These are phyloP conservation scores for Linepithema humile DNA, from an alignment of 1,140 invertebrate species.

Conservation along the genomic window DNA sequence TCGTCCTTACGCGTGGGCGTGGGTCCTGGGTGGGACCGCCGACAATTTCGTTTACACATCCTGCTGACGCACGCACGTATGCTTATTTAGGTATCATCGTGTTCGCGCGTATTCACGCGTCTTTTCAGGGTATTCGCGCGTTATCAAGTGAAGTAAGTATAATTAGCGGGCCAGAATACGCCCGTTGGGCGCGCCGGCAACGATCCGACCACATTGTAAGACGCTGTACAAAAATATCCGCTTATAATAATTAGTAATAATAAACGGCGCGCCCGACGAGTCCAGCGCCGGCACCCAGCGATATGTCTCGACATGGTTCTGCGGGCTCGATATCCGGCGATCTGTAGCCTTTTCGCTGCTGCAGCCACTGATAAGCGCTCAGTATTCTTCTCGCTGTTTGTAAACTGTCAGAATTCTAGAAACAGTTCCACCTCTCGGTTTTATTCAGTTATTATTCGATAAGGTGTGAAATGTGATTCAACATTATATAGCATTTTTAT, in stretches of 20 bases:
- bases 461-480: neutral
- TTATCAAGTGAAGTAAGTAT: conserved; percentile 64
- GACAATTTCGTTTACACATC: conserved; percentile 24
- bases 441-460: neutral
- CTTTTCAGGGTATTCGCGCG: conserved; percentile 61
- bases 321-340: conserved; percentile 51
- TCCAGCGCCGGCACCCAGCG: conserved; percentile 71
- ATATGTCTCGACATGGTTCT: conserved; percentile 82
- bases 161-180: conserved; percentile 45
- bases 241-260: conserved; percentile 79
- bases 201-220: conserved; percentile 79
- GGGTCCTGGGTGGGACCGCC: neutral
- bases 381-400: neutral
- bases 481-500: neutral
- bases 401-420: neutral
- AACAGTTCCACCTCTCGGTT: neutral
- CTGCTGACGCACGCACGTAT: neutral
- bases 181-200: conserved; percentile 77
- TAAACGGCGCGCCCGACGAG: conserved; percentile 76
- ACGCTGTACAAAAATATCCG: conserved; percentile 83
- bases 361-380: neutral
- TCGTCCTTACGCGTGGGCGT: conserved; percentile 7
- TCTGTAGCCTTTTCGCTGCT: conserved; percentile 17
- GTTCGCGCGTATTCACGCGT: neutral
- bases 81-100: conserved; percentile 3